These are phyloP conservation scores for Silvanus unidentatus DNA, from an alignment of 2,888 invertebrate genomes.

Conservation along the genomic window DNA sequence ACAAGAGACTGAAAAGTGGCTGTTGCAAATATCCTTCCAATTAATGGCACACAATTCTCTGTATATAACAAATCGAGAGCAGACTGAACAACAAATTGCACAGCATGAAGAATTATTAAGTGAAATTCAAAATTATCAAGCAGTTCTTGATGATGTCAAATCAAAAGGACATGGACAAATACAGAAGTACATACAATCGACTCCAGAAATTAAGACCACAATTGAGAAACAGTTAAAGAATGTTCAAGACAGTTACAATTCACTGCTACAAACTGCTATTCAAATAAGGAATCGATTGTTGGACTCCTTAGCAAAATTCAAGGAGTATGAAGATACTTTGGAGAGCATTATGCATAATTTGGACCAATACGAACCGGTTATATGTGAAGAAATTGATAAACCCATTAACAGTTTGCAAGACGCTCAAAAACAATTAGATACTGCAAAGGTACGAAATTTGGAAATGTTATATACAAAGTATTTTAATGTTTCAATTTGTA, in stretches of 20 bases:
- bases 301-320: constrained; percentile 86
- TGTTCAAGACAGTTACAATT: constrained; percentile 89
- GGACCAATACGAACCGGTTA: constrained; percentile 71
- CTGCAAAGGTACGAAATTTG: constrained; percentile 56
- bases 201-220: constrained; percentile 67
- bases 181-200: constrained; percentile 65
- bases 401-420: constrained; percentile 69
- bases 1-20: constrained; percentile 94
- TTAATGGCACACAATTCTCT: constrained; percentile 93
- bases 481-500: constrained; percentile 28
- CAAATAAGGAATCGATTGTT: constrained; percentile 84
- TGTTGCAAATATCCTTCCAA: constrained; percentile 89
- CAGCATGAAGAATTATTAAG: constrained; percentile 72
- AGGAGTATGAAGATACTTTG: constrained; percentile 86
- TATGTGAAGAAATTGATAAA: constrained; percentile 66
- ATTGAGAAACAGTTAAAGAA: constrained; percentile 83
- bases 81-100: constrained; percentile 85
- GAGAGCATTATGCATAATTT: constrained; percentile 78
- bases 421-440: constrained; percentile 67
- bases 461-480: too few species aligned
- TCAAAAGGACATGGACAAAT: constrained; percentile 80
- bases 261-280: constrained; percentile 78
- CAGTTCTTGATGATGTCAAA: constrained; percentile 74
- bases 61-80: constrained; percentile 84
- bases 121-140: constrained; percentile 79